phyloP scores from a whole-genome alignment of 2,797 vertebrate species.

The Urophycis tenuis region DNA sequence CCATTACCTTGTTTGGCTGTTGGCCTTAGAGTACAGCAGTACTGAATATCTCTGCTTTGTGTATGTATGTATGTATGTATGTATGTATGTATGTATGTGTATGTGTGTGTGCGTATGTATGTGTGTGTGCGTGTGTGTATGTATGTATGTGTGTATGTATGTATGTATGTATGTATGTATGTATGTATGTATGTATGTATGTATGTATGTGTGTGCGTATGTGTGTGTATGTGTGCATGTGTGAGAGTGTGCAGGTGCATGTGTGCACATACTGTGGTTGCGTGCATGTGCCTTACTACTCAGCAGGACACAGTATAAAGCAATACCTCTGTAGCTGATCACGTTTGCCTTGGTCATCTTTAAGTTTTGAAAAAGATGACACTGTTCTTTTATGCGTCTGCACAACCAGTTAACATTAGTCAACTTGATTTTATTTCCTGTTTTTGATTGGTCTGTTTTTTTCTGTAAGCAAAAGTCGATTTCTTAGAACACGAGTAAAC shows the following conservation, averaged over 20 bases:
- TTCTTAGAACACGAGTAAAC: not conserved
- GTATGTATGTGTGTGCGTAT: not conserved
- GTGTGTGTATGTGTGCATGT: conserved; percentile 1
- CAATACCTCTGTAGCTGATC: not conserved
- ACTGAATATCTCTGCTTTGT: not conserved
- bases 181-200: not conserved
- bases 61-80: not conserved
- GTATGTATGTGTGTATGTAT: not conserved
- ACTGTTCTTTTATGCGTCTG: not conserved
- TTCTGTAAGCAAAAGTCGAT: not conserved
- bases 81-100: not conserved
- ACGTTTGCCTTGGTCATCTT: not conserved
- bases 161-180: not conserved
- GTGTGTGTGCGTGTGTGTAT: not conserved
- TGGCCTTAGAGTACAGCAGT: conserved; percentile 1
- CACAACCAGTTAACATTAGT: not conserved
- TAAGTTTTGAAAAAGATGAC: not conserved
- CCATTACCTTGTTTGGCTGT: not conserved
- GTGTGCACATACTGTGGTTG: no score
- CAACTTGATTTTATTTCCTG: not conserved
- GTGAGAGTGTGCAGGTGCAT: not conserved
- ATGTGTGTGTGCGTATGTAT: not conserved
- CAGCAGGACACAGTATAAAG: not conserved
- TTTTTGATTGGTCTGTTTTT: not conserved
- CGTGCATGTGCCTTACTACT: no score